These are phyloP conservation scores for Pristionchus fissidentatus DNA, from an alignment of 2,888 invertebrate species.

Conservation along the genomic window DNA sequence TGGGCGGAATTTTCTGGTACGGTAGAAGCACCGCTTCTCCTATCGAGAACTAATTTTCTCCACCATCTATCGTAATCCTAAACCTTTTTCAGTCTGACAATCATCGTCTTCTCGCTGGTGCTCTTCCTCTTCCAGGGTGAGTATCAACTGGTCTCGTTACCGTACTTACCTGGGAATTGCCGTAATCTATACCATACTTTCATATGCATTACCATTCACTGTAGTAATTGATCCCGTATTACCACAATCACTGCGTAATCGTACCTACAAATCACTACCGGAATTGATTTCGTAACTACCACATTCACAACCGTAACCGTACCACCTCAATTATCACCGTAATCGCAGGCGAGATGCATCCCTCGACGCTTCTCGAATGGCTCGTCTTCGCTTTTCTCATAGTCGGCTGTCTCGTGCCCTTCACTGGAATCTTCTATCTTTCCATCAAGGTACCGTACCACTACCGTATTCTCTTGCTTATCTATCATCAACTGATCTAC, in stretches of 20 bases:
- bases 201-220: neutral
- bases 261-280: too few species aligned
- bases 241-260: neutral
- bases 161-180: too few species aligned
- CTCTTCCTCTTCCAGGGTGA: slow-evolving; percentile 49
- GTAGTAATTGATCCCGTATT: neutral
- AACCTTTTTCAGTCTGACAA: slow-evolving; percentile 53
- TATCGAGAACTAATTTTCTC: neutral
- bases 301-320: neutral
- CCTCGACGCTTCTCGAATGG: slow-evolving; percentile 56
- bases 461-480: neutral
- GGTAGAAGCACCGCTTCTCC: slow-evolving; percentile 32
- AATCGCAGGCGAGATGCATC: slow-evolving; percentile 55
- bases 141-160: neutral
- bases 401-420: neutral
- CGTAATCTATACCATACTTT: neutral
- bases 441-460: slow-evolving; percentile 14
- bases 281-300: too few species aligned
- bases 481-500: neutral
- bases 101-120: slow-evolving; percentile 55
- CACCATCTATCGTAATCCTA: neutral
- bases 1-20: slow-evolving; percentile 56
- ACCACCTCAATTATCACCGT: too few species aligned
- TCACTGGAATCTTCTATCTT: neutral
- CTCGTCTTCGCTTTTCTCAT: slow-evolving; percentile 48